Conservation (phyloP, 2,113 vertebrate species). For the Leptosomus discolor region DNA sequence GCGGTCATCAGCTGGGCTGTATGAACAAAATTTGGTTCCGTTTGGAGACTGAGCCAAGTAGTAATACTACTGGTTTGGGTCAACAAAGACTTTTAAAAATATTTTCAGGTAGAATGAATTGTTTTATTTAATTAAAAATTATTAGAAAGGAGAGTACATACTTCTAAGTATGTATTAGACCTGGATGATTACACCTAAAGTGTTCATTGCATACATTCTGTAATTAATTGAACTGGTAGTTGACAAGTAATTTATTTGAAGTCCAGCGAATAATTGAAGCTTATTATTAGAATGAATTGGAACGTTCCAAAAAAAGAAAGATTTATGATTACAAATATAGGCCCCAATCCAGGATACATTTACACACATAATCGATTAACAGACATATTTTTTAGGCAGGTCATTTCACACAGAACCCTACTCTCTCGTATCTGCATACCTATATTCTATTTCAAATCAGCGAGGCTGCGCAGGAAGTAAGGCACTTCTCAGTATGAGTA, state of each 20-base stretch:
- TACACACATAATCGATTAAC: not conserved
- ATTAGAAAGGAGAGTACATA: not conserved
- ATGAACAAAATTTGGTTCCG: not conserved
- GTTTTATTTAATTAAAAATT: conserved; percentile 32
- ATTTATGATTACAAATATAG: not conserved
- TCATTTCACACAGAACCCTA: not conserved
- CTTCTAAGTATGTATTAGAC: conserved; percentile 24
- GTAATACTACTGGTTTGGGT: not conserved
- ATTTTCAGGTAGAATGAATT: not conserved
- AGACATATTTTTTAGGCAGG: not conserved
- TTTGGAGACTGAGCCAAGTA: not conserved
- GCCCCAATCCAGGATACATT: not conserved
- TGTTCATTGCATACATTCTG: not conserved
- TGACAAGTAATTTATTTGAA: conserved; percentile 57
- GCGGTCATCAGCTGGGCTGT: not conserved
- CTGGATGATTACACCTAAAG: conserved; percentile 11
- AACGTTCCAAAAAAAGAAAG: not conserved
- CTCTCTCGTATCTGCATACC: not conserved
- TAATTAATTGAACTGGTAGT: conserved; percentile 46
- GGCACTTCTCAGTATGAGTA: not conserved
- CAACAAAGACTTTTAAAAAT: not conserved
- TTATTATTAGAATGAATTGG: conserved; percentile 15
- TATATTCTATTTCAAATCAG: not conserved
- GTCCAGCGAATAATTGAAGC: conserved; percentile 8
- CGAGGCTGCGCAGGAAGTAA: not conserved